Evolutionary conservation across 2,888 invertebrate genomes (phyloP).

Genomic region (Celastrina argiolus): DNA sequence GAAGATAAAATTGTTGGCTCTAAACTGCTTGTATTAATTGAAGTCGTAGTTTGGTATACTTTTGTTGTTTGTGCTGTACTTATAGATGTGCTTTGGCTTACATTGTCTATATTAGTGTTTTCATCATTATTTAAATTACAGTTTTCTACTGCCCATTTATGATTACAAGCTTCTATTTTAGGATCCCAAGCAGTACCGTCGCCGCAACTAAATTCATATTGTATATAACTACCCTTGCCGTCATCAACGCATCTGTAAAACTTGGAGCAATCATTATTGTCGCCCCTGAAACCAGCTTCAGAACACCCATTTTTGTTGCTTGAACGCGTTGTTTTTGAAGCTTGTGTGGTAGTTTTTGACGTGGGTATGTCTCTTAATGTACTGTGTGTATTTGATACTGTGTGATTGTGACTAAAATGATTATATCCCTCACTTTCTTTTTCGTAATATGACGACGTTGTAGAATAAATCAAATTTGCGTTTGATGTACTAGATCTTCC

Average conservation of each 20-base stretch:
- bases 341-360: constrained; percentile 27
- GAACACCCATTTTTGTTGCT: constrained; percentile 31
- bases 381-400: not conserved
- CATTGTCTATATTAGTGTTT: constrained; percentile 7
- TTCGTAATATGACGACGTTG: constrained; percentile 23
- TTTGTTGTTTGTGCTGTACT: constrained; percentile 11
- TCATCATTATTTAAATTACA: constrained; percentile 29
- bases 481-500: constrained; percentile 25
- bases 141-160: constrained; percentile 54
- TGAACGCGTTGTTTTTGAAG: constrained; percentile 24
- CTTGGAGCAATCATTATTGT: constrained; percentile 36
- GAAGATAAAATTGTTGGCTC: not conserved
- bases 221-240: constrained; percentile 76
- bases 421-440: constrained; percentile 31
- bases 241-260: constrained; percentile 52
- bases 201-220: constrained; percentile 81
- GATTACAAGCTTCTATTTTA: constrained; percentile 75
- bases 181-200: constrained; percentile 82
- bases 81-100: constrained; percentile 5
- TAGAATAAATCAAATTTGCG: constrained; percentile 21
- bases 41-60: constrained; percentile 17
- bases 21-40: not conserved
- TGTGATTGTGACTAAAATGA: constrained; percentile 28
- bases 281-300: constrained; percentile 35
- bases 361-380: constrained; percentile 7